Evolutionary conservation across 2,888 invertebrate genomes (phyloP).

Genomic region (Suillia variegata): DNA sequence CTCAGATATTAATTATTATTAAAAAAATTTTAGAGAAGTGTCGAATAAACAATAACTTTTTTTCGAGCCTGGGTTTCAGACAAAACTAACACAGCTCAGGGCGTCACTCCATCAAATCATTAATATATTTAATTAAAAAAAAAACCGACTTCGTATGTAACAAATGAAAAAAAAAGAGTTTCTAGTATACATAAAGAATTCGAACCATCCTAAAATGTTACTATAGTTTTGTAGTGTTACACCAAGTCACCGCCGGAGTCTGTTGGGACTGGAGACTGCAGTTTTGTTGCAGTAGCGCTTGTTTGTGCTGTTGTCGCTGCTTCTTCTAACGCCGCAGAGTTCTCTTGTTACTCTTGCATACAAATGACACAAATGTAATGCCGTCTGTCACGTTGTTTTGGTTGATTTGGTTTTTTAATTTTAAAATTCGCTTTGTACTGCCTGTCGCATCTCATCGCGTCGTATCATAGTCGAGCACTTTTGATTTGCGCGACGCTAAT

Average conservation of each 20-base stretch:
- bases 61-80: no score
- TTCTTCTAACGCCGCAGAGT: constrained; percentile 2
- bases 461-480: constrained; percentile 6
- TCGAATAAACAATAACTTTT: no score
- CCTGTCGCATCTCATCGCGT: constrained; percentile 29
- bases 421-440: constrained; percentile 48
- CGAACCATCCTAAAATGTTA: constrained; percentile 8
- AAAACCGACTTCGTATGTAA: no score
- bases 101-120: no score
- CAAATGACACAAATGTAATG: constrained; percentile 56
- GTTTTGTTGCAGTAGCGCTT: constrained; percentile 3
- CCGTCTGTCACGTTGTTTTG: constrained; percentile 32
- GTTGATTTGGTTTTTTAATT: constrained; percentile 15
- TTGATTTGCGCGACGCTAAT: constrained; percentile 56
- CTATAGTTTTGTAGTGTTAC: neutral
- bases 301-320: constrained; percentile 2
- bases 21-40: no score
- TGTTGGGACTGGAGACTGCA: neutral
- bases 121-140: no score
- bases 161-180: no score
- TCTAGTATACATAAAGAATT: no score
- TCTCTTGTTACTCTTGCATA: constrained; percentile 55
- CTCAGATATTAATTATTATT: no score
- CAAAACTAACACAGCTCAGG: no score
- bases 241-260: neutral